These are phyloP conservation scores for Misgurnus mizolepis DNA, from an alignment of 2,113 vertebrate species.

Conservation along the genomic window DNA sequence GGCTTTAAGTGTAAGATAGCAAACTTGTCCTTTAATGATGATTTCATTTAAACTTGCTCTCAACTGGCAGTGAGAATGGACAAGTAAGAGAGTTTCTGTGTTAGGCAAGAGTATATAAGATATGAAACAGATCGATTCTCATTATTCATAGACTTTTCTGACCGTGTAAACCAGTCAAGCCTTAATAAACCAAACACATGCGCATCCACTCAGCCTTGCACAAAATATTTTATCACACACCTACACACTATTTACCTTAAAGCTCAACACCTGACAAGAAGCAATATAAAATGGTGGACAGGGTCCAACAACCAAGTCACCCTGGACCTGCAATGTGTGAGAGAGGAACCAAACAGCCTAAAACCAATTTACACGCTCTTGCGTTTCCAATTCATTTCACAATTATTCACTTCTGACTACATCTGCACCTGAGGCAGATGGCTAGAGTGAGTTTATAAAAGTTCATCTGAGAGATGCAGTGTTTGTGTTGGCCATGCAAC, in stretches of 20 bases:
- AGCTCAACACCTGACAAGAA: conserved; percentile 5
- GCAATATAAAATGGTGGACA: conserved; percentile 1
- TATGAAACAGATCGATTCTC: conserved; percentile 8
- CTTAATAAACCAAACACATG: conserved; percentile 22
- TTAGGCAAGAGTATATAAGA: background rate
- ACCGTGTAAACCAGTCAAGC: conserved; percentile 4
- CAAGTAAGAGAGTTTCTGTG: background rate
- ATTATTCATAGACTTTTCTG: conserved; percentile 30
- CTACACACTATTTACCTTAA: conserved; percentile 12
- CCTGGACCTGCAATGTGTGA: conserved; percentile 16
- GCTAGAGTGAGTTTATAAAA: background rate
- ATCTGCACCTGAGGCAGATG: conserved; percentile 28
- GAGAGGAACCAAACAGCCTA: conserved; percentile 4
- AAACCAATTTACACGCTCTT: conserved; percentile 15
- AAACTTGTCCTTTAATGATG: too few relatives aligned
- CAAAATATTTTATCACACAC: conserved; percentile 12
- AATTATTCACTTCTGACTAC: conserved; percentile 26
- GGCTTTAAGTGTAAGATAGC: too few relatives aligned
- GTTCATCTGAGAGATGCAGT: conserved; percentile 1
- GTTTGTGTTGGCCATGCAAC: conserved; percentile 4
- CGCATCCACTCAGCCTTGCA: background rate
- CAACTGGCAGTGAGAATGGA: background rate
- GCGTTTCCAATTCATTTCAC: conserved; percentile 24
- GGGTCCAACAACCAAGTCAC: conserved; percentile 18
- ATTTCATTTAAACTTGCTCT: too few relatives aligned